Conservation (phyloP, 2,113 vertebrate species). For the Pandion haliaetus region DNA sequence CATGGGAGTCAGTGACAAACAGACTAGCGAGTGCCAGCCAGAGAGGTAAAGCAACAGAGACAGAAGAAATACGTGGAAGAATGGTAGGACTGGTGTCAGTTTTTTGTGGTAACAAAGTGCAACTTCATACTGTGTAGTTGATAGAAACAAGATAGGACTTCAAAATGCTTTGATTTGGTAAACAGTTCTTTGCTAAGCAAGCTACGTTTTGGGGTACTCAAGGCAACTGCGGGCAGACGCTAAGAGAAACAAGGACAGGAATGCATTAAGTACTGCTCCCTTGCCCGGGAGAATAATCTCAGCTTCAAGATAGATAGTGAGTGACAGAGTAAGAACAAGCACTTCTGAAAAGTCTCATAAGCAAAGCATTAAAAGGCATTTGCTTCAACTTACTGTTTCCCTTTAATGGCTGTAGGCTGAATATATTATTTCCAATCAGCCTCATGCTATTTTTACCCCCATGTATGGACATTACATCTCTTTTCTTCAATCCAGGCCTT, state of each 20-base stretch:
- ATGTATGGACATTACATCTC: conserved; percentile 27
- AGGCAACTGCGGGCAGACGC: not conserved
- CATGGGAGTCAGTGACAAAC: not conserved
- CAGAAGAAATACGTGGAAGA: not conserved
- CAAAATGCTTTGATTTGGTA: not conserved
- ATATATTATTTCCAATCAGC: not conserved
- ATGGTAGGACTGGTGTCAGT: not conserved
- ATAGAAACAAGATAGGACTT: not conserved
- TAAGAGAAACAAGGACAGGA: not conserved
- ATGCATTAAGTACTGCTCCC: not conserved
- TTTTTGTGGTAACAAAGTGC: not conserved
- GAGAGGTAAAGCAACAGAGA: not conserved
- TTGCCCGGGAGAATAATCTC: not conserved
- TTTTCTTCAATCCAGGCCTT: not conserved
- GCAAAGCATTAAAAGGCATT: conserved; percentile 3
- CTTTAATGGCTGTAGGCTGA: conserved; percentile 40
- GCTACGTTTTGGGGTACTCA: not conserved
- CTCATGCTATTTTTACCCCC: conserved; percentile 27
- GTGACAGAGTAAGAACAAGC: not conserved
- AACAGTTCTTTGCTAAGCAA: not conserved
- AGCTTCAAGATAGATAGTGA: not conserved
- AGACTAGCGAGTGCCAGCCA: not conserved
- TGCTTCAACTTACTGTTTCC: not conserved
- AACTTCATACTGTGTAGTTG: not conserved
- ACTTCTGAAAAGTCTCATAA: not conserved